A percentile compares a stretch with the other conserved stretches of the same genome.
Evolutionary conservation across 2,888 invertebrate genomes (phyloP).

Genomic region (Maniola hyperantus): DNA sequence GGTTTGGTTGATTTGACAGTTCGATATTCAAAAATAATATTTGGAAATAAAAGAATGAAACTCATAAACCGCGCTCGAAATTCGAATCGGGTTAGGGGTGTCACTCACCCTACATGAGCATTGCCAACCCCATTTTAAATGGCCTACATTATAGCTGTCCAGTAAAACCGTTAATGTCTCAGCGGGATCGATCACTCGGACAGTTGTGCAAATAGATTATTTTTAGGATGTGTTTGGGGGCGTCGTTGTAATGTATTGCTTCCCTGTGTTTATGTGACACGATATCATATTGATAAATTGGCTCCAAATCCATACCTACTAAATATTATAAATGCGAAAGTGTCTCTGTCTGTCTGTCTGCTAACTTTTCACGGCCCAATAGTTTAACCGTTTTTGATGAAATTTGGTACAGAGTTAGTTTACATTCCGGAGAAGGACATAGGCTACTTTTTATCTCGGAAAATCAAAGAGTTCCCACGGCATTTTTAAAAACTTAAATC

Average conservation of each 20-base stretch:
- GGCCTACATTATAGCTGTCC: slow-evolving; percentile 71
- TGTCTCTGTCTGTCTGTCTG: too few relatives aligned
- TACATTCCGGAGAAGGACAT: too few relatives aligned
- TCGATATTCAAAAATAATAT: slow-evolving; percentile 33
- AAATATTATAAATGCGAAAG: too few relatives aligned
- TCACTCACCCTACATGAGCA: slow-evolving; percentile 67
- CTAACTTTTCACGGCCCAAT: too few relatives aligned
- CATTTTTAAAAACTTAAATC: too few relatives aligned
- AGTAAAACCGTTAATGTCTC: slow-evolving; percentile 78
- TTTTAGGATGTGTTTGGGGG: slow-evolving; percentile 61
- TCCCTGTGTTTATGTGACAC: slow-evolving; percentile 55
- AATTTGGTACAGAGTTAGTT: too few relatives aligned
- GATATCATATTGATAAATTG: slow-evolving; percentile 57
- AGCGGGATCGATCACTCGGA: slow-evolving; percentile 64
- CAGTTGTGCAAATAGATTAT: slow-evolving; percentile 79
- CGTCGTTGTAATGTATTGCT: slow-evolving; percentile 60
- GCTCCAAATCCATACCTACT: too few relatives aligned
- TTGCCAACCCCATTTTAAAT: slow-evolving; percentile 73
- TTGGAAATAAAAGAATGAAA: slow-evolving; percentile 20
- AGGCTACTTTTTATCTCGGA: too few relatives aligned
- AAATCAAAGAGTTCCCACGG: too few relatives aligned
- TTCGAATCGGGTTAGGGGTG: slow-evolving; percentile 73
- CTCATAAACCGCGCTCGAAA: slow-evolving; percentile 52
- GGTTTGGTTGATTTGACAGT: slow-evolving; percentile 46
- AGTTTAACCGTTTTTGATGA: too few relatives aligned